Base-by-base conservation (phyloP, 1,140 invertebrate genomes). In the Caenorhabditis briggsae region DNA sequence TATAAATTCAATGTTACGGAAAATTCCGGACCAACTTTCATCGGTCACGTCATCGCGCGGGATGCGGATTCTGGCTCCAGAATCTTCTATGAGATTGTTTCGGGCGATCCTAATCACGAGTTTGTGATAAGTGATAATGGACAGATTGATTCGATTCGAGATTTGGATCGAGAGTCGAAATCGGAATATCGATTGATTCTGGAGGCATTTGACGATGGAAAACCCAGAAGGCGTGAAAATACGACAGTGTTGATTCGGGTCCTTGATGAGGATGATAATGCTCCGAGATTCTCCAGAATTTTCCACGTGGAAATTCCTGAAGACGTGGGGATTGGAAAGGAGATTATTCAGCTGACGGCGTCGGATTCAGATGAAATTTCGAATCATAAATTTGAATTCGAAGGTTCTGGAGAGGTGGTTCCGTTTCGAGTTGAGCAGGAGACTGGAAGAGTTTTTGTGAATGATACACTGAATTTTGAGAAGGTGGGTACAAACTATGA, bases 271-370 rank as follows among this genome's bases (percentile, higher is more conserved):
- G 98, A 98, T 93, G 97, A 98, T 92, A 97, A 97, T 93, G 96
- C 96, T 12, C 97, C 97, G 0, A 94, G 95, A 87, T 98, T 98
- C 92, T 97, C 96, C 0, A 93, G 96, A 70, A 93, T 97, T 0
- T 98, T 97, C 92, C 96, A 96, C 90, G 96, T 97, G 0, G 97
- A 97, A 91, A 96, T 99, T 0, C 97, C 96, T 0, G 97, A 98
- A 94, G 97, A 98, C 93, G 95, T 96, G 0, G 95, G 96, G 97
- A 98, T 93, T 93, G 94, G 88, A 94, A 96, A 56, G 96, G 95
- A 1, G 93, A 95, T 65, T 97, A 97, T 93, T 96, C 96, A 0
- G 96, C 96, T 92, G 96, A 95, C 2, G 95, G 95, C 0, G 97
- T 97, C 89, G 96, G 94, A 88, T 96, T 97, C 89, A 95, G 95